Percentiles rank a stretch among this genome's conserved stretches.
Conservation (phyloP, 1,140 invertebrate genomes). For the Acromyrmex echinatior region DNA sequence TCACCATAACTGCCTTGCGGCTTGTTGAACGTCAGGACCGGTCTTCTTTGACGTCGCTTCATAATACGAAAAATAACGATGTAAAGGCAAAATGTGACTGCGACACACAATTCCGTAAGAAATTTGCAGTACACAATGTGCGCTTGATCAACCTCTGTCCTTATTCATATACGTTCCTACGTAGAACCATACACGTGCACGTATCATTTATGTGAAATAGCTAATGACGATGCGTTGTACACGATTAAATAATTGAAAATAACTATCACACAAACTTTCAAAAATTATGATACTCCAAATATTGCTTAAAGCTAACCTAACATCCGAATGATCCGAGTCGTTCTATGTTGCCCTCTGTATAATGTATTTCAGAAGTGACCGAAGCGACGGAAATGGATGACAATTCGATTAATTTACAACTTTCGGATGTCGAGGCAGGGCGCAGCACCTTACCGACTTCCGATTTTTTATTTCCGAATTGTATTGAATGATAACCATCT, state of each 20-base stretch:
- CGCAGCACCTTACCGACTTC: too few species aligned
- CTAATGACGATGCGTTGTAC: not conserved
- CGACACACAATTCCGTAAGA: slow-evolving; percentile 13
- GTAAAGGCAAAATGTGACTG: not conserved
- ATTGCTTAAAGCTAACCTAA: slow-evolving; percentile 23
- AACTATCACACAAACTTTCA: not conserved
- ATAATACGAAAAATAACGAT: slow-evolving; percentile 70
- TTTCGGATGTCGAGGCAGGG: too few species aligned
- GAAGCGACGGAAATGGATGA: too few species aligned
- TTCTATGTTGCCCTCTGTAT: too few species aligned
- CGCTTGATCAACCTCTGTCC: not conserved
- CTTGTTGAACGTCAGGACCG: slow-evolving; percentile 82
- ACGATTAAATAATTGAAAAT: not conserved
- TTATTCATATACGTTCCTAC: not conserved
- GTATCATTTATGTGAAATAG: not conserved
- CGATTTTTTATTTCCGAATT: too few species aligned
- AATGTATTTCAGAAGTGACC: too few species aligned
- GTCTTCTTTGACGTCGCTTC: slow-evolving; percentile 82
- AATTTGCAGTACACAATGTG: not conserved
- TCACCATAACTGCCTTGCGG: slow-evolving; percentile 77
- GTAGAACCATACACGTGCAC: not conserved
- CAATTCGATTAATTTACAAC: too few species aligned
- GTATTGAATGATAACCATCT: not conserved
- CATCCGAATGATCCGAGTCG: not conserved
- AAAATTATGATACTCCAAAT: not conserved